Base-by-base conservation (phyloP, 2,797 vertebrate genomes). In the Xiphophorus birchmanni region DNA sequence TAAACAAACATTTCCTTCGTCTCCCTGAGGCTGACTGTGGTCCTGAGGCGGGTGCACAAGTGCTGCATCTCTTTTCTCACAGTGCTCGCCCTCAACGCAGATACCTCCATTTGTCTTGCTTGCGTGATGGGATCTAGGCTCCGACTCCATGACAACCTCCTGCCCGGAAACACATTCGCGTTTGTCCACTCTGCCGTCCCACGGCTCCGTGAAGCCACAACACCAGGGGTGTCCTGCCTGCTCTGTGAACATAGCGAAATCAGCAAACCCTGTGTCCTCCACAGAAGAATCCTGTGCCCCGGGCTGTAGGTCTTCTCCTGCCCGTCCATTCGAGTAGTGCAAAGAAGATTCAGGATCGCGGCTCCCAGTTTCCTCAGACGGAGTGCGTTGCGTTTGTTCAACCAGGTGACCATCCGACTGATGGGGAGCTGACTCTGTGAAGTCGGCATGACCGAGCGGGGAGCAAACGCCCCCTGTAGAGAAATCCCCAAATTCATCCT, bases 401-500 rank as follows among this genome's bases (percentile, higher is more conserved):
- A 4, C 58, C 58, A 35, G 29, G 58, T 17, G 58, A 32, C 29
- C 29, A 87, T 93, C 79, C 95, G 88, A 85, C 86, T 92, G 82
- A 94, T 91, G 94, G 81, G 92, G 89, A 0, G 95, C 81, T 5
- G 80, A 81, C 1, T 94, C 81, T 78, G 96, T 91, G 52, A 96
- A 95, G 88, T 96, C 96, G 23, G 94, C 90, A 92, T 96, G 95
- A 78, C 90, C 95, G 67, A 95, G 89, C 12, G 95, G 88, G 67
- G 96, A 94, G 81, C 80, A 80, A 74, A 95, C 93, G 48, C 95
- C 93, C 77, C 90, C 94, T 48, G 92, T 93, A 78, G 96, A 95
- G 92, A 98, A 98, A 84, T 97, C 96, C 81, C 96, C 96, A 89
- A 98, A 98, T 83, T 97, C 97, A 0, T 98, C 97, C 0, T 98